Evolutionary conservation across 64 coral and sea anemone genomes (phyloP).

Genomic region (Hydrozoanthus tunicans): DNA sequence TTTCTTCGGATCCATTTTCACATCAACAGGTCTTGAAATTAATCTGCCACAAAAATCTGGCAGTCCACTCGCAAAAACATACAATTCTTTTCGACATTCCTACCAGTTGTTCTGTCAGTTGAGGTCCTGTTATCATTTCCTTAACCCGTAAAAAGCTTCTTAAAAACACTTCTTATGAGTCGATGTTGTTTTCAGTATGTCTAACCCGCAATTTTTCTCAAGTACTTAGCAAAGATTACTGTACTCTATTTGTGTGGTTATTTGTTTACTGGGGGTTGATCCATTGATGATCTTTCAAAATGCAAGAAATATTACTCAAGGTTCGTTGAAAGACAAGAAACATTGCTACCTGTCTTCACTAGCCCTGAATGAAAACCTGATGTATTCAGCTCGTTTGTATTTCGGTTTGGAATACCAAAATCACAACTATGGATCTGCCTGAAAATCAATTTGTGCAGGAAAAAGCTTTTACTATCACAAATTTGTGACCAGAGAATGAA

Average conservation of each 20-base stretch:
- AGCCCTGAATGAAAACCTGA: constrained; percentile 5
- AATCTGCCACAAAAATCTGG: constrained; percentile 24
- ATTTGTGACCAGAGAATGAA: background rate
- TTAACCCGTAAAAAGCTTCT: background rate
- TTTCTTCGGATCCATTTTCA: constrained; percentile 44
- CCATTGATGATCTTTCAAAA: constrained; percentile 68
- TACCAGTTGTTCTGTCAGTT: background rate
- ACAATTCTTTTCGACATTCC: background rate
- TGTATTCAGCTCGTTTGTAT: background rate
- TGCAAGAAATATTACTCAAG: constrained; percentile 54
- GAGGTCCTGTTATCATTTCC: constrained; percentile 9
- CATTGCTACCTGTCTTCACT: background rate
- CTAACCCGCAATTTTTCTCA: constrained; percentile 44
- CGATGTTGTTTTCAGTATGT: constrained; percentile 13
- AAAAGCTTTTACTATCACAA: background rate
- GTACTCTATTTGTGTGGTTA: constrained; percentile 63
- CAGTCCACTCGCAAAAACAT: background rate
- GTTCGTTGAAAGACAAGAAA: constrained; percentile 53
- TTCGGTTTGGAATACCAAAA: background rate
- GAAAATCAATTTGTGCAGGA: background rate
- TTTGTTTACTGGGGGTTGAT: constrained; percentile 75
- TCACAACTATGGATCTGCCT: background rate
- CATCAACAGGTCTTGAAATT: constrained; percentile 27
- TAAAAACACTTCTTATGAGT: constrained; percentile 1
- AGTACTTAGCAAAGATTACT: constrained; percentile 69